Evolutionary conservation across 2,888 invertebrate genomes (phyloP).

Genomic region (Polietes domitor): DNA sequence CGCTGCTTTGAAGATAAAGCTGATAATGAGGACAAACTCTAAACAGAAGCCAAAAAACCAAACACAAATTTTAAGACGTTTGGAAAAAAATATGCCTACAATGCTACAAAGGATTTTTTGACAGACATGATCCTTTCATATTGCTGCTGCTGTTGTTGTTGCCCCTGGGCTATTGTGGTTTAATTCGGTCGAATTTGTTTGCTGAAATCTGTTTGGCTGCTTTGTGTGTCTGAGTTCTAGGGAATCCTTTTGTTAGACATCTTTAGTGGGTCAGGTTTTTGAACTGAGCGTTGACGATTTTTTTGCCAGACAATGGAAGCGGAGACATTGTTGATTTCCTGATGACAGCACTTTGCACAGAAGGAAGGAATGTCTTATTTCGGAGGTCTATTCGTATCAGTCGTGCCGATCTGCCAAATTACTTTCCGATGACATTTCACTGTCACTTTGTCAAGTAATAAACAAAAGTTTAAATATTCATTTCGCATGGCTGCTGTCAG

Average conservation of each 20-base stretch:
- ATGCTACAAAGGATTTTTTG: constrained; percentile 12
- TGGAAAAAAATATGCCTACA: neutral
- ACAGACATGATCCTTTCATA: constrained; percentile 16
- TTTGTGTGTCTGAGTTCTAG: constrained; percentile 43
- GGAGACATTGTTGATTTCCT: constrained; percentile 61
- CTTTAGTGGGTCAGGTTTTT: constrained; percentile 59
- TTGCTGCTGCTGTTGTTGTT: neutral
- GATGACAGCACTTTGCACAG: constrained; percentile 47
- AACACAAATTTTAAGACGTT: neutral
- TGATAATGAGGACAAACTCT: constrained; percentile 54
- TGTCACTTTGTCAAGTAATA: constrained; percentile 65
- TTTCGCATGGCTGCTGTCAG: neutral
- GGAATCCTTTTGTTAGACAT: constrained; percentile 54
- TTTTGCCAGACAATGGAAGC: neutral
- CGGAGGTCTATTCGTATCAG: neutral
- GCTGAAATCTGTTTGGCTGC: constrained; percentile 28
- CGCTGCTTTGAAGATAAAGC: constrained; percentile 39
- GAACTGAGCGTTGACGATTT: neutral
- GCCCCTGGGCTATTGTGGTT: constrained; percentile 56
- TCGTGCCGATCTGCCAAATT: constrained; percentile 28
- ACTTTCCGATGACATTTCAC: constrained; percentile 58
- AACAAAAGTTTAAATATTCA: neutral
- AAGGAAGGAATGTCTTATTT: neutral
- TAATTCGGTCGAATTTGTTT: constrained; percentile 49
- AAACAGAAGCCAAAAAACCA: constrained; percentile 49